Conservation (phyloP, 2,888 invertebrate genomes). For the Seira sanloemensis region DNA sequence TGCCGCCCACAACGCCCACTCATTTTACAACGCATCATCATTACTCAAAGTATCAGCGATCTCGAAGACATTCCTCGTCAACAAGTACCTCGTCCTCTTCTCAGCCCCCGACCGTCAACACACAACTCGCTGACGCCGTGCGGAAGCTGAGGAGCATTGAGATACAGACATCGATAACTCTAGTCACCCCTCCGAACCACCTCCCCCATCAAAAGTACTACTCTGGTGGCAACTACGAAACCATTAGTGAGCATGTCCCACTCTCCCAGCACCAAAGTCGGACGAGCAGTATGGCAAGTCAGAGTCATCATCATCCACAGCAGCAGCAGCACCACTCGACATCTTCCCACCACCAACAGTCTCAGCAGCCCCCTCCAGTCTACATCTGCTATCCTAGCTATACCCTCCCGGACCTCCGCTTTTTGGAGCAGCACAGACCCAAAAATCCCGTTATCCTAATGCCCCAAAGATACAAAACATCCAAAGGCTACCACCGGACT, state of each 20-base stretch:
- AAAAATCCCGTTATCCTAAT: constrained; percentile 82
- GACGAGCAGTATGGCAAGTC: constrained; percentile 39
- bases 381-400: constrained; percentile 95
- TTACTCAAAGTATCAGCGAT: constrained; percentile 35
- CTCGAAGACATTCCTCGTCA: constrained; percentile 51
- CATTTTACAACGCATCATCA: constrained; percentile 26
- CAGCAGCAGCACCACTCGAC: neutral
- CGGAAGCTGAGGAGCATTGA: constrained; percentile 68
- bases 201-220: constrained; percentile 32
- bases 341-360: constrained; percentile 27
- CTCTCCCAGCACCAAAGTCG: constrained; percentile 17
- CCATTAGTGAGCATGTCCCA: constrained; percentile 27
- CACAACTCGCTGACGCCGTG: constrained; percentile 69
- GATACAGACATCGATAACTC: constrained; percentile 69
- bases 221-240: constrained; percentile 20
- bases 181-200: constrained; percentile 45
- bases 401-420: constrained; percentile 91
- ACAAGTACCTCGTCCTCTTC: constrained; percentile 34
- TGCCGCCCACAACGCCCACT: constrained; percentile 43
- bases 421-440: constrained; percentile 78
- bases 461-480: constrained; percentile 79
- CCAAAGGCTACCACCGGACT: constrained; percentile 56
- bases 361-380: constrained; percentile 79
- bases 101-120: constrained; percentile 56
- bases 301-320: constrained; percentile 29